Percentiles rank a stretch among this genome's conserved stretches.
These are phyloP conservation scores for Agrilus biguttatus DNA, from an alignment of 2,888 invertebrate species.

Conservation along the genomic window DNA sequence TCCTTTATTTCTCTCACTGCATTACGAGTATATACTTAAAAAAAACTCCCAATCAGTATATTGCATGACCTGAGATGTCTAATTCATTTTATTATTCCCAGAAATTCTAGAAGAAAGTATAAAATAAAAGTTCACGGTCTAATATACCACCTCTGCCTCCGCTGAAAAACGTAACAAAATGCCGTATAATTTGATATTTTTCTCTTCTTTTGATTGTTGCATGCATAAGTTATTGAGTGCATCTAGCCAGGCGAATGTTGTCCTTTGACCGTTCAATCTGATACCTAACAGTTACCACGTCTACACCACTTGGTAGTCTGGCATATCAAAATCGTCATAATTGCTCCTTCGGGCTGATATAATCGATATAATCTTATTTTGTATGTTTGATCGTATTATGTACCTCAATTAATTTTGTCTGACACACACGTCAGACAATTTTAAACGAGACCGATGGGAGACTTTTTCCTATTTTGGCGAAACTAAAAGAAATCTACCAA, in stretches of 20 bases:
- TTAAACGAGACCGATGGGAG: slow-evolving; percentile 1
- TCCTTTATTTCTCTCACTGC: too few relatives aligned
- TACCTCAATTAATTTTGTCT: slow-evolving; percentile 11
- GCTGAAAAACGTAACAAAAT: slow-evolving; percentile 14
- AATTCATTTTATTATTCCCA: too few relatives aligned
- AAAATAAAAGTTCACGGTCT: slow-evolving; percentile 7
- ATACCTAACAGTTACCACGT: slow-evolving; percentile 1
- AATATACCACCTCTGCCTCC: slow-evolving; percentile 18
- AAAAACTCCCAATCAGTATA: too few relatives aligned
- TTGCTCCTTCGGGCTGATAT: slow-evolving; percentile 15
- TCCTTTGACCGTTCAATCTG: slow-evolving; percentile 1
- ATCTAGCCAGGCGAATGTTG: slow-evolving; percentile 11
- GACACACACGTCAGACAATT: slow-evolving; percentile 6
- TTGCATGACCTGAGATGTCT: too few relatives aligned
- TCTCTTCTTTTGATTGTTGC: slow-evolving; percentile 17
- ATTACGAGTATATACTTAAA: too few relatives aligned
- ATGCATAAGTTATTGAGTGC: slow-evolving; percentile 18
- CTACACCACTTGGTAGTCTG: slow-evolving; percentile 10
- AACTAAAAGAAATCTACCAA: neutral
- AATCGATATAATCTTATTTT: slow-evolving; percentile 19
- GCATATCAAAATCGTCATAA: slow-evolving; percentile 15
- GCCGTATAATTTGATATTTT: slow-evolving; percentile 16
- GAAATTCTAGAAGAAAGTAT: too few relatives aligned
- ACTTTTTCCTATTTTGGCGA: slow-evolving; percentile 5
- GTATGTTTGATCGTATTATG: slow-evolving; percentile 17